Conservation (phyloP, 2,797 vertebrate species). For the Eutrigla gurnardus region DNA sequence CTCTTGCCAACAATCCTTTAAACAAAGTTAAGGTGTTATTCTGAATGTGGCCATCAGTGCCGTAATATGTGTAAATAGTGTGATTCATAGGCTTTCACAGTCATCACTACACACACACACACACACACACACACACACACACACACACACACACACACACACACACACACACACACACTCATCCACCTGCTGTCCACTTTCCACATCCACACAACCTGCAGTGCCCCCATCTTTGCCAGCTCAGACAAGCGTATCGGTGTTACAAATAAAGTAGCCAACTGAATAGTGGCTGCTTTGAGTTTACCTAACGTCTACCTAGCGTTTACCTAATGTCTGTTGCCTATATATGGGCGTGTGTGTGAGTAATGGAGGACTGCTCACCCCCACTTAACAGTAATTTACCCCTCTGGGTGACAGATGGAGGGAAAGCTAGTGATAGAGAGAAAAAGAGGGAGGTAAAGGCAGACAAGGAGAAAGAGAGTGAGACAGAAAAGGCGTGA, state of each 20-base stretch:
- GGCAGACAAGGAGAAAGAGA: slow-evolving; percentile 11
- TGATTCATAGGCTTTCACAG: slow-evolving; percentile 51
- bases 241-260: slow-evolving; percentile 74
- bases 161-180: not conserved
- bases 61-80: slow-evolving; percentile 56
- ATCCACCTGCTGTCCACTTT: slow-evolving; percentile 65
- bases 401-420: slow-evolving; percentile 53
- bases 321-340: slow-evolving; percentile 87
- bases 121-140: not conserved
- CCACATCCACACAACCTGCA: slow-evolving; percentile 53
- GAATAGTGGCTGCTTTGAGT: slow-evolving; percentile 78
- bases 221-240: slow-evolving; percentile 61
- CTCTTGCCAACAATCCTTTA: slow-evolving; percentile 47
- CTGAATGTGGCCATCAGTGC: slow-evolving; percentile 35
- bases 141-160: slow-evolving; percentile 1
- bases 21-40: slow-evolving; percentile 49
- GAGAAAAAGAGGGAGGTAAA: slow-evolving; percentile 30
- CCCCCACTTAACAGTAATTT: slow-evolving; percentile 52
- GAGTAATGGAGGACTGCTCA: slow-evolving; percentile 41
- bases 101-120: slow-evolving; percentile 26
- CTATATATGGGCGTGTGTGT: slow-evolving; percentile 82
- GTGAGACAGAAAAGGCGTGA: slow-evolving; percentile 34
- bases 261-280: slow-evolving; percentile 78
- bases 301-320: slow-evolving; percentile 86
- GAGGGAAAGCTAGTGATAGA: slow-evolving; percentile 25